A percentile compares a stretch with the other conserved stretches of the same genome.
Conservation (phyloP, 2,797 vertebrate genomes). For the Iguana delicatissima region DNA sequence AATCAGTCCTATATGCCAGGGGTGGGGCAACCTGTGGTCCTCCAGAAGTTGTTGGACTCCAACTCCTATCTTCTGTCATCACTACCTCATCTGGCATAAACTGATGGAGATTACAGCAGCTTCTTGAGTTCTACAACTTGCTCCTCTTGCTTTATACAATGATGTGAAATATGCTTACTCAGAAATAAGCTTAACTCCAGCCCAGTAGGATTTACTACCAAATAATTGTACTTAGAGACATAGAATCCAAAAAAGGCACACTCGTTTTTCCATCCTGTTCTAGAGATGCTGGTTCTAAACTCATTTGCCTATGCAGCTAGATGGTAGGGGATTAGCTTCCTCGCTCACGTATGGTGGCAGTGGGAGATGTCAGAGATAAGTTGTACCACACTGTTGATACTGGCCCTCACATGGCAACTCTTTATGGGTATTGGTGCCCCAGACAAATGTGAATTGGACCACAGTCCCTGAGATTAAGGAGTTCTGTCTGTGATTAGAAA, state of each 20-base stretch:
- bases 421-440: neutral
- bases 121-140: neutral
- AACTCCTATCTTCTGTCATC: neutral
- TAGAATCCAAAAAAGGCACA: neutral
- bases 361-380: neutral
- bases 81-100: neutral
- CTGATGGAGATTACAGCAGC: neutral
- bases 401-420: neutral
- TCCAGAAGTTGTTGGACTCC: neutral
- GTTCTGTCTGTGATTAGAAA: neutral
- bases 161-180: neutral
- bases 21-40: neutral
- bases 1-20: neutral
- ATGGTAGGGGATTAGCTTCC: neutral
- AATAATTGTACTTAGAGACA: neutral
- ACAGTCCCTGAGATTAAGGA: neutral
- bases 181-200: neutral
- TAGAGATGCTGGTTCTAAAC: neutral
- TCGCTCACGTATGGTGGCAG: neutral
- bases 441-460: neutral
- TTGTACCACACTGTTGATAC: neutral
- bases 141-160: neutral
- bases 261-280: neutral
- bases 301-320: too few relatives aligned
- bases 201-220: neutral